Evolutionary conservation across 2,113 vertebrate genomes (phyloP).

Genomic region (Collichthys lucidus): DNA sequence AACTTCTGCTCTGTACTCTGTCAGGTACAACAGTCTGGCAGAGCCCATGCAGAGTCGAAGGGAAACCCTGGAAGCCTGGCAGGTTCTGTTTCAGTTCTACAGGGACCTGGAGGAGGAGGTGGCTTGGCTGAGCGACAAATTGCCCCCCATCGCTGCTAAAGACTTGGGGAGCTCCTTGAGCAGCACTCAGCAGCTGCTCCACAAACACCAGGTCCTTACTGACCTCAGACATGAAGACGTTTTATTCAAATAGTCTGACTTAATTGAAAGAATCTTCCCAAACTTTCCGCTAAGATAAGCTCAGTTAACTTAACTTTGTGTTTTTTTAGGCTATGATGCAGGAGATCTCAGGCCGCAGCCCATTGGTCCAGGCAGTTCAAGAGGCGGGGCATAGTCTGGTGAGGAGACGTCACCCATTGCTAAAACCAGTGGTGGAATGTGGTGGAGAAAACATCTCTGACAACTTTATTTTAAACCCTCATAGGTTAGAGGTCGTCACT

Average conservation of each 20-base stretch:
- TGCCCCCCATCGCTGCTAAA: constrained; percentile 75
- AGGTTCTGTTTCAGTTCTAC: constrained; percentile 88
- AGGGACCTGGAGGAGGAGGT: constrained; percentile 88
- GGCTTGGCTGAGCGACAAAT: constrained; percentile 87
- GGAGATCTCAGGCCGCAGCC: constrained; percentile 85
- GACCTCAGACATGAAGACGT: not conserved
- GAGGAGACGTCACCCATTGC: not conserved
- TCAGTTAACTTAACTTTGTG: not conserved
- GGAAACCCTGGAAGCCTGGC: constrained; percentile 85
- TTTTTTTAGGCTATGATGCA: constrained; percentile 85
- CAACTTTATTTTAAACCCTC: not conserved
- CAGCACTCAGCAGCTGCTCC: constrained; percentile 82
- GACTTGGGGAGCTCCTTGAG: constrained; percentile 85
- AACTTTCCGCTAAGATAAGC: not conserved
- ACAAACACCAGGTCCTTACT: constrained; percentile 88
- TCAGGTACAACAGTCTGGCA: constrained; percentile 85
- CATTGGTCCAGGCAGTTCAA: constrained; percentile 85
- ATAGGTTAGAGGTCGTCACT: constrained; percentile 83
- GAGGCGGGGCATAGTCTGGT: constrained; percentile 87
- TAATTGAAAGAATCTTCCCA: not conserved
- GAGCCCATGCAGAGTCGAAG: constrained; percentile 84
- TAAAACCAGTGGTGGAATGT: not conserved
- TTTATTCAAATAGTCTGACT: not conserved
- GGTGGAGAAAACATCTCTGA: not conserved
- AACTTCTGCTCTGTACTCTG: accelerated